These are phyloP conservation scores for Charanyca ferruginea DNA, from an alignment of 2,888 invertebrate species.

Conservation along the genomic window DNA sequence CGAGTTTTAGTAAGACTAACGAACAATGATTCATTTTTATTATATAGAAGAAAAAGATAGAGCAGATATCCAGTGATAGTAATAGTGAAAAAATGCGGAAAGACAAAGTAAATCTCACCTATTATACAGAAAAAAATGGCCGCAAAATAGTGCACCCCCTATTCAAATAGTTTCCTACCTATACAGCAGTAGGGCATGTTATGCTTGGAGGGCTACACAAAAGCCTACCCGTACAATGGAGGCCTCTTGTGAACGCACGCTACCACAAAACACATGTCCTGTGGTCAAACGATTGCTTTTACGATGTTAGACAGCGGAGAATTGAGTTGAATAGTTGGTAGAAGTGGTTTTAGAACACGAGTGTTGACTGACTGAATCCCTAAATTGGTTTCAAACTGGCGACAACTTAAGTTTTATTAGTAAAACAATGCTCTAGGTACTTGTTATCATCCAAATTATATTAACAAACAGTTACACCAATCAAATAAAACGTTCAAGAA, in stretches of 20 bases:
- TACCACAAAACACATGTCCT: slow-evolving; percentile 83
- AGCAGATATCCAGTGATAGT: too few species aligned
- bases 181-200: slow-evolving; percentile 27
- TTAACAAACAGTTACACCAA: too few species aligned
- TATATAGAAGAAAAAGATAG: too few species aligned
- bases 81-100: too few species aligned
- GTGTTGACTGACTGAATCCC: not conserved
- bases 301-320: slow-evolving; percentile 64
- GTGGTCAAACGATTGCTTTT: slow-evolving; percentile 81
- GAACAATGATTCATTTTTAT: too few species aligned
- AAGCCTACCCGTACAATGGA: slow-evolving; percentile 70
- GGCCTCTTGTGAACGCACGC: slow-evolving; percentile 79
- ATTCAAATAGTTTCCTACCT: slow-evolving; percentile 33
- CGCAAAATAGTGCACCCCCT: slow-evolving; percentile 4
- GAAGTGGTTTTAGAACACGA: slow-evolving; percentile 6
- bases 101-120: not conserved
- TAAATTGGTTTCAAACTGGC: not conserved
- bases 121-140: slow-evolving; percentile 14
- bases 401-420: too few species aligned
- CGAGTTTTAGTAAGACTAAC: too few species aligned
- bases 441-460: too few species aligned
- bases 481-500: too few species aligned
- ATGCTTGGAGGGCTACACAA: slow-evolving; percentile 47
- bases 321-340: slow-evolving; percentile 15
- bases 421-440: too few species aligned